Percentiles rank a stretch among this genome's conserved stretches.
These are phyloP conservation scores for Yponomeuta sedellus DNA, from an alignment of 2,888 invertebrate species.

Conservation along the genomic window DNA sequence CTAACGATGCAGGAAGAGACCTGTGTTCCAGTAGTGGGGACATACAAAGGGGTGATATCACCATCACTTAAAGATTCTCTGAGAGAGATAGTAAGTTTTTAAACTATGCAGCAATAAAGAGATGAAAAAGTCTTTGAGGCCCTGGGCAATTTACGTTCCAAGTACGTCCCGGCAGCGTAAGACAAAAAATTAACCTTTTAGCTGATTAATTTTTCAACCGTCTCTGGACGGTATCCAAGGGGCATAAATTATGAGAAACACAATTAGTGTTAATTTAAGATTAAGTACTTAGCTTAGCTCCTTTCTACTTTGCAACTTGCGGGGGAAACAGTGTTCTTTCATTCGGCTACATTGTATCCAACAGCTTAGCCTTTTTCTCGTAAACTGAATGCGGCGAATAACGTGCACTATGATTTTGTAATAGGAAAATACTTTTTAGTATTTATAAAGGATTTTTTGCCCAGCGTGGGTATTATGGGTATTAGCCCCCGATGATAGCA, in stretches of 20 bases:
- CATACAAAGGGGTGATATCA: no score
- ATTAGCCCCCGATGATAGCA: no score
- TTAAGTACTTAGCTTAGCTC: conserved; percentile 27
- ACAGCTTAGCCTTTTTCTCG: background rate
- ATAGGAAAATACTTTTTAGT: no score
- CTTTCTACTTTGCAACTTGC: background rate
- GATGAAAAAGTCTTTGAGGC: background rate
- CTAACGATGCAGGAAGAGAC: no score
- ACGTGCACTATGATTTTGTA: no score
- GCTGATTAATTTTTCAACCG: conserved; percentile 69
- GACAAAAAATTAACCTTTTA: conserved; percentile 55
- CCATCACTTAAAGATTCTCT: no score
- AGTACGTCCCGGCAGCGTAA: background rate
- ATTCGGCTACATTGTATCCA: background rate
- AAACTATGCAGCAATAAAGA: background rate
- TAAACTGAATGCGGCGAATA: no score
- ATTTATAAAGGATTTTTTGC: no score
- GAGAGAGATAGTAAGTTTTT: no score
- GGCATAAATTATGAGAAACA: conserved; percentile 65
- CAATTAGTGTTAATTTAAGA: conserved; percentile 64
- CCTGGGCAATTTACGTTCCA: background rate
- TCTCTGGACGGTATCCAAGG: conserved; percentile 53
- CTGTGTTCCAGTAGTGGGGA: no score
- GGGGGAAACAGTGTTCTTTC: background rate
- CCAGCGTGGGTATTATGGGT: no score